Percentiles rank a stretch among this genome's conserved stretches.
Conservation (phyloP, 92 coral and sea anemone species). For the Phenganax subtilis region DNA sequence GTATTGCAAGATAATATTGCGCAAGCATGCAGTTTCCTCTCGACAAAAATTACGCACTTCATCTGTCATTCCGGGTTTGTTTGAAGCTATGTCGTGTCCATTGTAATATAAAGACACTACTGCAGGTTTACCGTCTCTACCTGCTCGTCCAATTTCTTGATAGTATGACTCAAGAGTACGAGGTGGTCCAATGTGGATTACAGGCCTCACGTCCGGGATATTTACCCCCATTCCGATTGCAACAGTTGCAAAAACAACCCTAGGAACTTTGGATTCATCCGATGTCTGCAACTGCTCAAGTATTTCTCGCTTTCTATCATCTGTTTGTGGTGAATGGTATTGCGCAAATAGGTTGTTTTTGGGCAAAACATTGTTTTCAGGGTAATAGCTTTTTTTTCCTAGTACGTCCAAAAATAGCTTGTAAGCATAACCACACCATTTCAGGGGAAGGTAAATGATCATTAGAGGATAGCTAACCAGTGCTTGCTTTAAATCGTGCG, state of each 20-base stretch:
- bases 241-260: slow-evolving; percentile 60
- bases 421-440: slow-evolving; percentile 56
- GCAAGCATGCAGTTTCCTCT: background rate
- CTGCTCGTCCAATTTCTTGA: slow-evolving; percentile 55
- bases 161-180: slow-evolving; percentile 45
- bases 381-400: slow-evolving; percentile 11
- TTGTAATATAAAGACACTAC: background rate
- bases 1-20: background rate
- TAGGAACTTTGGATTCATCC: background rate
- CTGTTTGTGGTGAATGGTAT: slow-evolving; percentile 46
- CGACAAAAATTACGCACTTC: background rate
- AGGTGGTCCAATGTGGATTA: slow-evolving; percentile 54
- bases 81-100: slow-evolving; percentile 7
- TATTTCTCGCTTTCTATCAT: slow-evolving; percentile 47
- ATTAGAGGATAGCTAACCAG: slow-evolving; percentile 18
- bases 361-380: background rate
- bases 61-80: slow-evolving; percentile 10
- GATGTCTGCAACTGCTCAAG: slow-evolving; percentile 37
- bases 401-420: slow-evolving; percentile 39
- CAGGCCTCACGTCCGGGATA: slow-evolving; percentile 49
- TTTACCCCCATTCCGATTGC: slow-evolving; percentile 57
- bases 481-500: slow-evolving; percentile 31
- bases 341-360: slow-evolving; percentile 25
- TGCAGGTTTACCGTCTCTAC: slow-evolving; percentile 16
- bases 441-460: slow-evolving; percentile 42